Conservation (phyloP, 2,888 invertebrate species). For the Bellardia bayeri region DNA sequence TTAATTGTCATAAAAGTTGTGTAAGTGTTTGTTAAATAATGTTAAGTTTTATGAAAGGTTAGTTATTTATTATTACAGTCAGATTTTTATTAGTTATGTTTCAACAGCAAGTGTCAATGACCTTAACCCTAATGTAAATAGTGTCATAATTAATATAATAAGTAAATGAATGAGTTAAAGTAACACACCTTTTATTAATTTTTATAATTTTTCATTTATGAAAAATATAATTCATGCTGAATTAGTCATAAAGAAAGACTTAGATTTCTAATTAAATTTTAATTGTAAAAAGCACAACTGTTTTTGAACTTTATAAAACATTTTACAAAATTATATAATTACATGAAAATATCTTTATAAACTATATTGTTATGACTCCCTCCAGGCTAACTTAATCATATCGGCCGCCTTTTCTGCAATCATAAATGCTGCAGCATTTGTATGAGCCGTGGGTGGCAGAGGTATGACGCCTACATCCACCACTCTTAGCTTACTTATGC, state of each 20-base stretch:
- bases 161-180: too few relatives aligned
- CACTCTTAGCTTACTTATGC: conserved; percentile 86
- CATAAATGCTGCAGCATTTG: conserved; percentile 88
- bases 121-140: conserved; percentile 23
- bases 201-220: too few relatives aligned
- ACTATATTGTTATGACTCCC: conserved; percentile 46
- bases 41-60: conserved; percentile 28
- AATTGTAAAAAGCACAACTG: neutral
- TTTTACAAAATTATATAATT: neutral
- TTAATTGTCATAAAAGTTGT: conserved; percentile 29
- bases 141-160: neutral
- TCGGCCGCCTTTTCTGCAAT: conserved; percentile 89
- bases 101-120: conserved; percentile 4
- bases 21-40: neutral
- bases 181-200: too few relatives aligned
- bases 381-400: conserved; percentile 86
- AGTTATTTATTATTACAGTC: neutral
- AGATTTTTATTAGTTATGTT: too few relatives aligned
- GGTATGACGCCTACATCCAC: conserved; percentile 88
- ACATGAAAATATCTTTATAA: neutral
- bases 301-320: neutral
- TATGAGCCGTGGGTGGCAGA: conserved; percentile 86
- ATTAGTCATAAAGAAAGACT: too few relatives aligned
- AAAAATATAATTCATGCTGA: too few relatives aligned
- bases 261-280: neutral